Conservation (phyloP, 2,113 vertebrate species). For the Vulpes vulpes region DNA sequence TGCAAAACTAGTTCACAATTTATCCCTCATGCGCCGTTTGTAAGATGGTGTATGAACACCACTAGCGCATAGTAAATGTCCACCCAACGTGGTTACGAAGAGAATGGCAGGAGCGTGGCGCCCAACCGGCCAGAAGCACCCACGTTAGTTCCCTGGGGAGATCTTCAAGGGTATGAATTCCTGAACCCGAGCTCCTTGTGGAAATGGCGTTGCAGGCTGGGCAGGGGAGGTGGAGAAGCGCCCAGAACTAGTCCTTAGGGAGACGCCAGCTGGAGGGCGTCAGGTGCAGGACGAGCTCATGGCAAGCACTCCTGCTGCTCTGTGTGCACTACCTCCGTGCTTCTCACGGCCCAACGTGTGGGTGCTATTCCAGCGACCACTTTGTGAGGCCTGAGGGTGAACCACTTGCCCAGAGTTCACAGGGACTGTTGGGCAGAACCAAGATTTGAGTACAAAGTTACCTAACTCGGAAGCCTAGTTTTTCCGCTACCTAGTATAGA, state of each 20-base stretch:
- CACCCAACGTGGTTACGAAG: rapidly evolving
- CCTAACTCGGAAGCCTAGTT: background rate
- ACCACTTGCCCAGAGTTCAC: background rate
- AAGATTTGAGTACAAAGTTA: background rate
- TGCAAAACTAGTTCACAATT: background rate
- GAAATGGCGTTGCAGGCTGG: background rate
- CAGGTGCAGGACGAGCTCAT: background rate
- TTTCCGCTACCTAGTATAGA: rapidly evolving
- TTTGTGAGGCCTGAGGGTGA: background rate
- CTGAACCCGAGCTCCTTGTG: background rate
- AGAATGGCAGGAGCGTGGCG: rapidly evolving
- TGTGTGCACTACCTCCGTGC: rapidly evolving
- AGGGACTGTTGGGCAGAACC: background rate
- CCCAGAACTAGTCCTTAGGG: background rate
- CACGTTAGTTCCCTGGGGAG: rapidly evolving
- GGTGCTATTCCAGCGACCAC: background rate
- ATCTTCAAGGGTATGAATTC: rapidly evolving
- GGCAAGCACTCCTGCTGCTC: rapidly evolving
- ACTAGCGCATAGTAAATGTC: rapidly evolving
- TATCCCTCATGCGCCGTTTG: rapidly evolving
- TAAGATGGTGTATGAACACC: background rate
- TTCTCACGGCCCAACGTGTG: rapidly evolving
- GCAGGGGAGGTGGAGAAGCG: rapidly evolving
- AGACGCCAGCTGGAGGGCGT: rapidly evolving
- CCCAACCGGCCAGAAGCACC: rapidly evolving